phyloP scores from a whole-genome alignment of 1,140 invertebrate genomes.

The Ceratoteleas bidentatus region DNA sequence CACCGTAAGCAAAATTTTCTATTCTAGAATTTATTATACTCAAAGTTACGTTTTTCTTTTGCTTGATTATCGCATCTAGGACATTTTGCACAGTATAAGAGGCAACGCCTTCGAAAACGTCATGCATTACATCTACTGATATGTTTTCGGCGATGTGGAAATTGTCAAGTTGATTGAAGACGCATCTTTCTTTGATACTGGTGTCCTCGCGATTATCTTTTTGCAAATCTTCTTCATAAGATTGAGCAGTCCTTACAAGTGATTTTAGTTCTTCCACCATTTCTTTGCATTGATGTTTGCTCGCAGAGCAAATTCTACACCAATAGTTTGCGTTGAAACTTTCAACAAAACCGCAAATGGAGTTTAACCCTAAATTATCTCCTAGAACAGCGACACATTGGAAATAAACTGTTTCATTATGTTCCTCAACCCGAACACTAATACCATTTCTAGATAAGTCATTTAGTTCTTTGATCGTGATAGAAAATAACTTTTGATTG shows the following conservation, averaged over 20 bases:
- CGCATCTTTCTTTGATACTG: constrained; percentile 1
- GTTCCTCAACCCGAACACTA: not conserved
- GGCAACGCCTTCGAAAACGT: constrained; percentile 7
- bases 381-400: not conserved
- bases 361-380: constrained; percentile 6
- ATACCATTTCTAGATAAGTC: constrained; percentile 1
- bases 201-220: no score
- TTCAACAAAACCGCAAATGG: not conserved
- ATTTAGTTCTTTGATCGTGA: constrained; percentile 6
- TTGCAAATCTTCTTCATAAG: not conserved
- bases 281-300: not conserved
- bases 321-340: constrained; percentile 3
- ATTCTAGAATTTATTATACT: constrained; percentile 2
- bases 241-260: not conserved
- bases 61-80: not conserved
- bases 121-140: not conserved
- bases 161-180: constrained; percentile 5
- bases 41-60: not conserved
- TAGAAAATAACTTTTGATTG: not conserved
- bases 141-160: constrained; percentile 12
- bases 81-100: not conserved
- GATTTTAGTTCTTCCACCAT: not conserved
- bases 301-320: constrained; percentile 5
- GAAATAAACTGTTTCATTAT: not conserved
- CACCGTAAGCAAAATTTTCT: not conserved